Base-by-base conservation (phyloP, 2,113 vertebrate genomes). In the Vimba vimba region DNA sequence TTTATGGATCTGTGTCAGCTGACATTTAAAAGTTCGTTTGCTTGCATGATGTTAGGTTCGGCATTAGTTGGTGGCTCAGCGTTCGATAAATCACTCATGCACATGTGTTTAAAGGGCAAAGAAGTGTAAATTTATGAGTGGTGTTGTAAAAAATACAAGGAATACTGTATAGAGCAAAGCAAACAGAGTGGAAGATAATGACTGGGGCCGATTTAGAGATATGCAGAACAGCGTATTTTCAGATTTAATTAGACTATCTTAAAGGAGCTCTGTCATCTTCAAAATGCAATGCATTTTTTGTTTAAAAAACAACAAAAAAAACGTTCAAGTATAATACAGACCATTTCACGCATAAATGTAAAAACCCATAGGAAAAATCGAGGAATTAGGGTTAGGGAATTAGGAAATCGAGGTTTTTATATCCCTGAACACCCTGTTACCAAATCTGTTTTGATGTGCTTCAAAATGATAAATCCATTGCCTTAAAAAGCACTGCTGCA, bases 21-120 rank as follows among this genome's bases (percentile, higher is more conserved):
- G 60, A 85, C 69, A 60, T 77, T 85, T 87, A 27, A 36, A 68
- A 69, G 19, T 82, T 69, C 36, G 80, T 69, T 82, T 82, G 60
- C 79, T 81, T 27, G 80, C 25, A 55, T 55, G 80, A 55, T 55
- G 80, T 69, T 55, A 55, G 60, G 36, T 55, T 36, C 45, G 0
- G 19, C 80, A 55, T 82, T 69, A 52, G 12, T 19, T n/a, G 64
- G 43, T 55, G 45, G 15, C 17, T 69, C 59, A 64, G 45, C 64
- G 36, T 82, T 82, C 10, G 6, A 82, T 81, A 69, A 69, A 52
- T 69, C 64, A 52, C 39, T 52, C 64, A 33, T 52, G 45, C 27
- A 7, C 15, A 36, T 13, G 39, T 82, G 64, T 69, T 69, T 50
- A 66, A 80, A 80, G 79, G 79, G 79, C n/a, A 80, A 27, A 47